phyloP scores from a whole-genome alignment of 2,113 vertebrate species.

The Hemichromis elongatus region DNA sequence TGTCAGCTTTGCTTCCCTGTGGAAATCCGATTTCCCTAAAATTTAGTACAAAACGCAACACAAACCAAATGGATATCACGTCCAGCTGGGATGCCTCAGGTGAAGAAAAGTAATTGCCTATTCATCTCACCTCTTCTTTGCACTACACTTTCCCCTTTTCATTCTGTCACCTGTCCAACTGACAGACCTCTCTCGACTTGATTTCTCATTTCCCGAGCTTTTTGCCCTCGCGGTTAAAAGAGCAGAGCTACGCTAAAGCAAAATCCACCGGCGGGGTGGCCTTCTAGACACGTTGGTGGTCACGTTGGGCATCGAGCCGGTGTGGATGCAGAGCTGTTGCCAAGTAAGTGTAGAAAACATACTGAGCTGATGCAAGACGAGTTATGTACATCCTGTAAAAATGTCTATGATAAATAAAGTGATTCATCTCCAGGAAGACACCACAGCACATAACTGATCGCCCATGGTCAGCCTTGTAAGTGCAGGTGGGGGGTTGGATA shows the following conservation, averaged over 20 bases:
- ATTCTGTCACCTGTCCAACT: background rate
- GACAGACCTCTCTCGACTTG: background rate
- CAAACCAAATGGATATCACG: background rate
- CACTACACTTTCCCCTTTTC: background rate
- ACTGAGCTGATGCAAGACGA: background rate
- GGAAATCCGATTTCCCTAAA: background rate
- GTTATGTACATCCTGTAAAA: slow-evolving; percentile 2
- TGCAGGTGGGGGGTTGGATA: slow-evolving; percentile 10
- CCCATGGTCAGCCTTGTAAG: slow-evolving; percentile 39
- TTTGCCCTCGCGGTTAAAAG: background rate
- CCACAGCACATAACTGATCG: slow-evolving; percentile 7
- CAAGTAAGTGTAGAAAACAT: background rate
- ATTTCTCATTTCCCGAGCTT: background rate
- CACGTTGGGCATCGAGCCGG: background rate
- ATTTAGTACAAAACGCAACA: background rate
- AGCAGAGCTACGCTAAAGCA: background rate
- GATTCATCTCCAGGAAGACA: slow-evolving; percentile 20
- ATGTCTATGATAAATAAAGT: slow-evolving; percentile 9
- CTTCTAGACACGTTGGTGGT: background rate
- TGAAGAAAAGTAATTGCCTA: slow-evolving; percentile 7
- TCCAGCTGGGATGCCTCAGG: background rate
- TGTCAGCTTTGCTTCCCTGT: background rate
- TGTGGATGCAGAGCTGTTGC: background rate
- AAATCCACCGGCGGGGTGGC: background rate
- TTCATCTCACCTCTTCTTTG: slow-evolving; percentile 6